Percentiles rank a stretch among this genome's conserved stretches.
Evolutionary conservation across 2,797 vertebrate species (phyloP).

Genomic region (Enteromius afrohamiltoni): DNA sequence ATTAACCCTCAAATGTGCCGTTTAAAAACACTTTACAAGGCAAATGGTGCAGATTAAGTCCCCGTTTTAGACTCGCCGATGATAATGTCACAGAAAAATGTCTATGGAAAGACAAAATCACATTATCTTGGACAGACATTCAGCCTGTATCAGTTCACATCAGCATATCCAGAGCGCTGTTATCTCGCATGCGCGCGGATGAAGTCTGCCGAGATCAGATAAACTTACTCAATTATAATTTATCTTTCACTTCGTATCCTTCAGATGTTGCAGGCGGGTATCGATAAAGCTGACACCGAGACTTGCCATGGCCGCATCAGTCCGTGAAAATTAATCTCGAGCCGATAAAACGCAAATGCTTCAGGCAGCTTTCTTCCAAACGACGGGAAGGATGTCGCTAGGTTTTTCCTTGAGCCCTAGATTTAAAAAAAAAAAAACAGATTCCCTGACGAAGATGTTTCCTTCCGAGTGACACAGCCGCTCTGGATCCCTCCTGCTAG

Average conservation of each 20-base stretch:
- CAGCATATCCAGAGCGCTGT: slow-evolving; percentile 12
- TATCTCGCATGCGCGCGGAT: slow-evolving; percentile 27
- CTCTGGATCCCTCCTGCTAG: not conserved
- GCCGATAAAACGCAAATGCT: not conserved
- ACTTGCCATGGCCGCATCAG: slow-evolving; percentile 52
- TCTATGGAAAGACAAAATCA: slow-evolving; percentile 12
- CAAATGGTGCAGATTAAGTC: not conserved
- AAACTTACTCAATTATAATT: slow-evolving; percentile 10
- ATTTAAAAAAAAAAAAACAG: no score
- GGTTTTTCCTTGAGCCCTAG: not conserved
- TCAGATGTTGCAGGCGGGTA: slow-evolving; percentile 23
- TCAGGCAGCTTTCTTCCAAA: not conserved
- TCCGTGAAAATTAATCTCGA: not conserved
- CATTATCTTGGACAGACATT: slow-evolving; percentile 26
- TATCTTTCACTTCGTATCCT: slow-evolving; percentile 24
- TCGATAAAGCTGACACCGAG: slow-evolving; percentile 42
- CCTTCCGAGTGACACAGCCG: not conserved
- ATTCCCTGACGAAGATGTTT: not conserved
- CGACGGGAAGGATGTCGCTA: not conserved
- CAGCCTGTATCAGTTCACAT: slow-evolving; percentile 12
- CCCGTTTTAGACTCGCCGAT: not conserved
- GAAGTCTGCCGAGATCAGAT: not conserved
- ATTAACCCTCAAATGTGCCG: not conserved
- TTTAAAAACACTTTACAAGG: slow-evolving; percentile 7
- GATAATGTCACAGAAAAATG: slow-evolving; percentile 4